These are phyloP conservation scores for Malthinus flaveolus DNA, from an alignment of 2,888 invertebrate species.

Conservation along the genomic window DNA sequence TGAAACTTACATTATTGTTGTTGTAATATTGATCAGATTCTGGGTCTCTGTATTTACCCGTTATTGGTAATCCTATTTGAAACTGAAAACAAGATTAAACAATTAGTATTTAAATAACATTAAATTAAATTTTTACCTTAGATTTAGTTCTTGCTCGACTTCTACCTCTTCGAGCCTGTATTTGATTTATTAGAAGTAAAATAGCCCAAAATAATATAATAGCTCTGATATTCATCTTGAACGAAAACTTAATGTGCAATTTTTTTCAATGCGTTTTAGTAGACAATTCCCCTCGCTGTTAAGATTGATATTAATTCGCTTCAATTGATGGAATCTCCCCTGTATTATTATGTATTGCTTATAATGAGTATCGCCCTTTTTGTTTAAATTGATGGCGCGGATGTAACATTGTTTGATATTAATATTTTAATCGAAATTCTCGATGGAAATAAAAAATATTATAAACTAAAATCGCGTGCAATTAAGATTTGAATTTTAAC, in stretches of 20 bases:
- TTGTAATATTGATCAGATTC: slow-evolving; percentile 91
- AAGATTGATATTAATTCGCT: slow-evolving; percentile 22
- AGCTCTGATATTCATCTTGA: slow-evolving; percentile 41
- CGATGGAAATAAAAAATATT: too few relatives aligned
- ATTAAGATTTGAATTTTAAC: too few relatives aligned
- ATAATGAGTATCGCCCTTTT: slow-evolving; percentile 12
- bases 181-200: slow-evolving; percentile 23
- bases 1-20: slow-evolving; percentile 75
- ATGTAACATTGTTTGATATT: too few relatives aligned
- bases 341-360: slow-evolving; percentile 15
- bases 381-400: not conserved
- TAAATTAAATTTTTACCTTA: slow-evolving; percentile 57
- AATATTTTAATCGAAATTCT: too few relatives aligned
- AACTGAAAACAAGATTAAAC: slow-evolving; percentile 56
- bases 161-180: slow-evolving; percentile 67
- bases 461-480: too few relatives aligned
- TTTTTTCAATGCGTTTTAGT: slow-evolving; percentile 14
- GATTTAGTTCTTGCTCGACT: slow-evolving; percentile 75
- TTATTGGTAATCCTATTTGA: slow-evolving; percentile 85
- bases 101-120: slow-evolving; percentile 11
- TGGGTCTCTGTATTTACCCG: slow-evolving; percentile 86
- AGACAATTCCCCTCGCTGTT: slow-evolving; percentile 15
- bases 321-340: slow-evolving; percentile 26
- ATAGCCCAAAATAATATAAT: slow-evolving; percentile 30
- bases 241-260: slow-evolving; percentile 12